Evolutionary conservation across 2,113 vertebrate genomes (phyloP).

Genomic region (Paratilapia polleni): DNA sequence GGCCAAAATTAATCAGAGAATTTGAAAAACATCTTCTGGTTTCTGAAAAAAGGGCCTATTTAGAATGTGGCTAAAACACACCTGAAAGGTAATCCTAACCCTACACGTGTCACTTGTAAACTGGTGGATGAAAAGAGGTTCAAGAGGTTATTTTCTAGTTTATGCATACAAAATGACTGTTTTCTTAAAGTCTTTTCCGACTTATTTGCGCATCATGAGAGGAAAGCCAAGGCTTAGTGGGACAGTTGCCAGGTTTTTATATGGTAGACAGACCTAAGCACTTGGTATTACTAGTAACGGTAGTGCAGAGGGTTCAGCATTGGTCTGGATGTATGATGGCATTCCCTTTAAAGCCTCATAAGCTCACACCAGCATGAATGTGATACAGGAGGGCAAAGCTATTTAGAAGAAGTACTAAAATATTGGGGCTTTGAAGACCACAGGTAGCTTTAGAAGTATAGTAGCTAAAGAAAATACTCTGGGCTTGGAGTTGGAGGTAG

Average conservation of each 20-base stretch:
- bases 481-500: background rate
- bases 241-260: slow-evolving; percentile 12
- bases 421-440: background rate
- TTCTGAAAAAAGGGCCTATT: background rate
- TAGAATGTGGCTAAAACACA: too few species aligned
- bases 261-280: slow-evolving; percentile 2
- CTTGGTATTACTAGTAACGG: background rate
- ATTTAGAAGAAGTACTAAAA: background rate
- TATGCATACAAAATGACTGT: background rate
- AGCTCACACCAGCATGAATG: slow-evolving; percentile 6
- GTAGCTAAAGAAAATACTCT: background rate
- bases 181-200: slow-evolving; percentile 16
- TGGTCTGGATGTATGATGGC: background rate
- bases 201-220: background rate
- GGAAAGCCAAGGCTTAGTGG: background rate
- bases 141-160: background rate
- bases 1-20: background rate
- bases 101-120: background rate
- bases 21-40: too few species aligned
- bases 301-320: background rate
- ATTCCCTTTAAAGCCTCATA: slow-evolving; percentile 8
- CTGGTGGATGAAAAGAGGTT: background rate
- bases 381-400: background rate
- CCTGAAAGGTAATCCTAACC: background rate
- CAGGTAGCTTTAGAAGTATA: background rate